A percentile compares a stretch with the other conserved stretches of the same genome.
These are phyloP conservation scores for Sciurus vulgaris DNA, from an alignment of 2,797 vertebrate genomes.

Conservation along the genomic window DNA sequence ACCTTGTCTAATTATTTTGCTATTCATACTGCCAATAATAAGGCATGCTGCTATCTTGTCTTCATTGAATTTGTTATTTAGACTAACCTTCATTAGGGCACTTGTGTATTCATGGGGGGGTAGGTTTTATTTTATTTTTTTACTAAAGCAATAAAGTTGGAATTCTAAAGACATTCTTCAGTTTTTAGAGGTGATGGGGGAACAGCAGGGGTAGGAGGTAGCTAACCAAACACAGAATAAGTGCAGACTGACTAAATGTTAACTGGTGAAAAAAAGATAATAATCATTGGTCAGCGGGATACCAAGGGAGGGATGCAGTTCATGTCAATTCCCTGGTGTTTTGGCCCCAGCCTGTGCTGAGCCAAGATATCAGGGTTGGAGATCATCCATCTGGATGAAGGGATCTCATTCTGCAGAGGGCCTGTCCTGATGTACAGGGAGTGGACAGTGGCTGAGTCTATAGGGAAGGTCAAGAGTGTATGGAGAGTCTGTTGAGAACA, in stretches of 20 bases:
- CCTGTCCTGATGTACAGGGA: rapidly evolving
- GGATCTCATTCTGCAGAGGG: background rate
- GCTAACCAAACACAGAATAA: background rate
- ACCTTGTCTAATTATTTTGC: slow-evolving; percentile 85
- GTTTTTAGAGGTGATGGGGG: background rate
- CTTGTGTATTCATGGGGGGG: background rate
- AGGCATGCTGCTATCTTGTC: slow-evolving; percentile 82
- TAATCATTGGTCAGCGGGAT: background rate
- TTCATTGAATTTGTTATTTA: slow-evolving; percentile 86
- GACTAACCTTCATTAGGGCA: slow-evolving; percentile 75
- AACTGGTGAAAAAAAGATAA: background rate
- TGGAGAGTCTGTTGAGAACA: rapidly evolving
- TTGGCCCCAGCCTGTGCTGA: background rate
- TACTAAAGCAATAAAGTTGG: slow-evolving; percentile 43
- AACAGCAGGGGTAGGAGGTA: rapidly evolving
- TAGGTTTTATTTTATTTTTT: slow-evolving; percentile 68
- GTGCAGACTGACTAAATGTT: background rate
- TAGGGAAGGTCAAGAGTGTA: background rate
- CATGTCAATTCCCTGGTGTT: background rate
- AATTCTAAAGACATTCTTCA: slow-evolving; percentile 20
- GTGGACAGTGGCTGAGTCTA: background rate
- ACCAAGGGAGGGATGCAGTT: background rate
- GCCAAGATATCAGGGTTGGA: background rate
- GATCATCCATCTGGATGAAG: background rate
- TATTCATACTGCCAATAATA: slow-evolving; percentile 85